phyloP scores from a whole-genome alignment of 2,113 vertebrate species.

The Poeciliopsis occidentalis region DNA sequence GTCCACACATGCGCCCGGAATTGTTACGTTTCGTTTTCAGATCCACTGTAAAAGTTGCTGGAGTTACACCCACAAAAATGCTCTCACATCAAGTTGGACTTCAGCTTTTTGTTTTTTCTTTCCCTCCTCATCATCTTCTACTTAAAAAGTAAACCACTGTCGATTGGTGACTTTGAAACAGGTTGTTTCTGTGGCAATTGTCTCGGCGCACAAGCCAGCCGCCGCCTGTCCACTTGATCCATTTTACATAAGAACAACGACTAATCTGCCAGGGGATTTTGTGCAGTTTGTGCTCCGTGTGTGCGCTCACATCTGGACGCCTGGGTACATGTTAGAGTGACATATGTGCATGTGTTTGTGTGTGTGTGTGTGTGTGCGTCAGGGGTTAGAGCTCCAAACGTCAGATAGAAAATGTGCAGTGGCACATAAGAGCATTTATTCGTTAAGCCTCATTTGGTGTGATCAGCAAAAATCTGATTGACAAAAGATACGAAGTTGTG shows the following conservation, averaged over 20 bases:
- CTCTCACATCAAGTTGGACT: conserved; percentile 24
- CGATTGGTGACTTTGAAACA: conserved; percentile 50
- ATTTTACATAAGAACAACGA: conserved; percentile 77
- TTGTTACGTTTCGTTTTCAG: conserved; percentile 16
- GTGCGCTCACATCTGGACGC: conserved; percentile 43
- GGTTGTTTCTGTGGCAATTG: conserved; percentile 50
- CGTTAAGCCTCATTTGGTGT: conserved; percentile 28
- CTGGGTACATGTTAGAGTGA: conserved; percentile 37
- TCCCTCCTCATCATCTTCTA: conserved; percentile 21
- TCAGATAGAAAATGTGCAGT: conserved; percentile 53
- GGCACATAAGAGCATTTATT: conserved; percentile 51
- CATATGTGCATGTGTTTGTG: conserved; percentile 52
- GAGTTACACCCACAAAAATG: conserved; percentile 21
- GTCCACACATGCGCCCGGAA: not conserved
- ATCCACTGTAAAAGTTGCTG: conserved; percentile 32
- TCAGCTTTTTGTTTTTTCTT: not conserved
- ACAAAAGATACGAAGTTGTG: not conserved
- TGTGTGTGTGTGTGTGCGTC: not conserved
- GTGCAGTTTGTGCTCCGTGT: conserved; percentile 33
- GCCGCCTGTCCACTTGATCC: conserved; percentile 59
- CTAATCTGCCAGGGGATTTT: conserved; percentile 74
- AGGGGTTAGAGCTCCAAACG: conserved; percentile 26
- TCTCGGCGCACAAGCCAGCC: conserved; percentile 16
- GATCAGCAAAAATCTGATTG: not conserved
- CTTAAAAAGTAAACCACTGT: conserved; percentile 13